Base-by-base conservation (phyloP, 1,140 invertebrate species). In the Diabrotica undecimpunctata region DNA sequence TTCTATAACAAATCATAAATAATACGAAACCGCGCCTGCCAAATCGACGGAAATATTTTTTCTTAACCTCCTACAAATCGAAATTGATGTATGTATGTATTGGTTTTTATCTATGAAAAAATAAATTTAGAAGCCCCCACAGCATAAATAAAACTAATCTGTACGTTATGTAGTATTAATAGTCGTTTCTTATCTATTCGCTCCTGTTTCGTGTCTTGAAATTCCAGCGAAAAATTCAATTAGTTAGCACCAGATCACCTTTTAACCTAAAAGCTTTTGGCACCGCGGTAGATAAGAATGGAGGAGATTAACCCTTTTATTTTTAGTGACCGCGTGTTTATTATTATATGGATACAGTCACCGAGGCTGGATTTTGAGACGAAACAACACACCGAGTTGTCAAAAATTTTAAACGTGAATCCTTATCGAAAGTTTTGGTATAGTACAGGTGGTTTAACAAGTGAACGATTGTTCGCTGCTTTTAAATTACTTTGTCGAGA, bases 231-330 rank as follows among this genome's bases (percentile, higher is more conserved):
- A 77, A 78, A 74, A 72, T 72, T 78, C 74, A 77, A 78, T 75
- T 77, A 77, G 70, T 79, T 75, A 78, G 72, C 77, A 75, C 77
- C 77, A 79, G 77, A 79, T 76, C 77, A 79, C 77, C 77, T 79
- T 79, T 79, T 79, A 79, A 74, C 75, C 74, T 78, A 77, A 79
- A 78, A 78, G 77, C 77, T 72, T 75, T 77, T 75, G 69, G 69
- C 70, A 73, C 67, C 71, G 67, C 55, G 59, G 38, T 10, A 36
- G 72, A 74, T 73, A 75, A 74, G 61, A 38, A 54, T 10, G 53
- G 56, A 51, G 61, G 14, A 62, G 60, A 52, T 56, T 69, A 69
- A 69, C 64, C 64, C 67, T 64, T 69, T 66, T 58, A 55, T 53
- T 67, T 36, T 46, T 59, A 25, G 39, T 62, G 12, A 60, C 41